Percentiles rank a stretch among this genome's conserved stretches.
phyloP scores from a whole-genome alignment of 2,113 vertebrate genomes.

The Cavia porcellus region DNA sequence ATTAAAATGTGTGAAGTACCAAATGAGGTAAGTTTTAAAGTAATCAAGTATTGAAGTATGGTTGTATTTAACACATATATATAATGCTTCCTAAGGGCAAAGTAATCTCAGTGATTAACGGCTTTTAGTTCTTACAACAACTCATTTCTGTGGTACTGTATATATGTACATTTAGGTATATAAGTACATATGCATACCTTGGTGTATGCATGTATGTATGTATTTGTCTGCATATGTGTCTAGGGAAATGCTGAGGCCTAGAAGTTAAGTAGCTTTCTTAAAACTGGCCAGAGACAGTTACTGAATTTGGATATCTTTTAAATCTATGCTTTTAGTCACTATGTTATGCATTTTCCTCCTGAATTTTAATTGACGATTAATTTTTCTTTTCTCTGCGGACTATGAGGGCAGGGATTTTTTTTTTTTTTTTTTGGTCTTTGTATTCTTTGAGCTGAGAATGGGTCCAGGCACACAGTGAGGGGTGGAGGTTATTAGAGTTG shows the following conservation, averaged over 20 bases:
- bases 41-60: neutral
- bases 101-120: neutral
- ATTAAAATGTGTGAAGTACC: neutral
- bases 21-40: neutral
- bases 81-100: conserved; percentile 5
- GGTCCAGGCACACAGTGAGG: neutral
- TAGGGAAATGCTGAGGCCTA: neutral
- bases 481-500: neutral
- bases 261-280: neutral
- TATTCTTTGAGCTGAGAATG: neutral
- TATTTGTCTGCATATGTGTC: neutral
- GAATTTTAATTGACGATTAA: neutral
- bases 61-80: conserved; percentile 1
- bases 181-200: neutral
- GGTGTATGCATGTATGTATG: neutral
- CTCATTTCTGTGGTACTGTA: neutral
- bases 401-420: neutral
- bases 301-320: neutral
- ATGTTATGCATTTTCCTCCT: neutral
- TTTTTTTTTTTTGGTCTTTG: neutral
- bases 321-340: neutral
- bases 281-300: neutral
- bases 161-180: neutral
- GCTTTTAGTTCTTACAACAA: neutral
- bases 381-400: conserved; percentile 11